Base-by-base conservation (phyloP, 2,113 vertebrate genomes). In the Lethenteron camtschaticum region DNA sequence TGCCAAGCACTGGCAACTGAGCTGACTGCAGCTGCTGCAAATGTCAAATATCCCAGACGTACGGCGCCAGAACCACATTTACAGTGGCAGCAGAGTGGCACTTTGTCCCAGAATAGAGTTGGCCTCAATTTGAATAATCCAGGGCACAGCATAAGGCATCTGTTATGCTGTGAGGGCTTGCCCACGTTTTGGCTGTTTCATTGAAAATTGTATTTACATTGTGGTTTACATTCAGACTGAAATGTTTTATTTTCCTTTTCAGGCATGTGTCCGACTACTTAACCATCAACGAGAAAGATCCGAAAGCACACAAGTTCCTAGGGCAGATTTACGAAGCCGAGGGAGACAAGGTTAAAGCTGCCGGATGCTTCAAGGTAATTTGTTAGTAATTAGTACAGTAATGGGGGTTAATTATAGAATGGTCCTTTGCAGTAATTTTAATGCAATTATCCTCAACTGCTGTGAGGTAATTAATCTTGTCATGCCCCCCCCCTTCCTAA, bases 241-340 rank as follows among this genome's bases (percentile, higher is more conserved):
- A 69, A 13, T 55, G 8, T n/a, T 69, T 72, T 69, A 12, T 8
- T 57, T 68, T 69, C 2, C 70, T 76, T 76, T 68, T 1, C 74
- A 90, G 94, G 73, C 86, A 90, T 12, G 78, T 96, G 68, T 90
- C 84, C n/a, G 83, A 84, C 9, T 97, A 96, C 76, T 84, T 99
- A 76, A 85, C 71, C 9, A 79, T 90, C 7, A 87, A 95, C 74
- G 88, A 90, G 75, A 85, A 89, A 68, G 94, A 99, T 80, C 86
- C 89, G 11, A 99, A 95, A 85, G 94, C 91, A 57, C 91, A 95
- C 77, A 87, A 81, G 69, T 94, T 97, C 75, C 85, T 99, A 71
- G 94, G 92, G 58, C 86, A 89, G 70, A 87, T 99, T 41, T 96
- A 84, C 9, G 91, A 97, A 78, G 79, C 76, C 72, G 90, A 97